Conservation (phyloP, 53 echinoderm and acorn worm species). For the Glandiceps talaboti region DNA sequence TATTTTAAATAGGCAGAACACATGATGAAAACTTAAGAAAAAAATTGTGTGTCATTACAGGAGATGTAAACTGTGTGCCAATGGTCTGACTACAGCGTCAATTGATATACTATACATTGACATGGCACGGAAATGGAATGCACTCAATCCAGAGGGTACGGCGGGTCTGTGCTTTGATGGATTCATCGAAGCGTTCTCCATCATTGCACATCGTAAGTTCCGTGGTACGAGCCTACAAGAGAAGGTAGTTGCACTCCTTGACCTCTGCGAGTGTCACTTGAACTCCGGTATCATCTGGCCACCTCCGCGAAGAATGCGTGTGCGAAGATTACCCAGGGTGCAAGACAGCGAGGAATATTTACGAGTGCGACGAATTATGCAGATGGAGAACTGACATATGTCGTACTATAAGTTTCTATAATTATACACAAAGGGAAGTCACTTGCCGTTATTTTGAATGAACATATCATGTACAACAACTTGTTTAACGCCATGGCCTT, state of each 20-base stretch:
- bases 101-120: slow-evolving; percentile 87
- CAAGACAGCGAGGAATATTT: background rate
- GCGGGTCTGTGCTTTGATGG: slow-evolving; percentile 72
- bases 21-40: too few relatives aligned
- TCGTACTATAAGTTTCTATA: background rate
- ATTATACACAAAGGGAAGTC: background rate
- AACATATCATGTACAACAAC: too few relatives aligned
- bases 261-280: slow-evolving; percentile 50
- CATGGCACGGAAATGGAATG: slow-evolving; percentile 59
- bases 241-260: slow-evolving; percentile 43
- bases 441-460: too few relatives aligned
- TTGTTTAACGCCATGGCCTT: too few relatives aligned
- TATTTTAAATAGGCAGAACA: too few relatives aligned
- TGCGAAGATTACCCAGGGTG: background rate
- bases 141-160: slow-evolving; percentile 36
- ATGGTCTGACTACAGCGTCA: slow-evolving; percentile 48
- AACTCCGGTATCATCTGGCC: slow-evolving; percentile 17
- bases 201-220: slow-evolving; percentile 39
- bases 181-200: slow-evolving; percentile 71
- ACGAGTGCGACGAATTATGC: background rate
- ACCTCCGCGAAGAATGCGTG: background rate
- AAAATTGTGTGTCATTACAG: slow-evolving; percentile 18
- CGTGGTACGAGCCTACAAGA: slow-evolving; percentile 38
- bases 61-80: slow-evolving; percentile 47
- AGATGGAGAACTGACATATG: background rate